Conservation (phyloP, 2,888 invertebrate species). For the Drepana falcataria region DNA sequence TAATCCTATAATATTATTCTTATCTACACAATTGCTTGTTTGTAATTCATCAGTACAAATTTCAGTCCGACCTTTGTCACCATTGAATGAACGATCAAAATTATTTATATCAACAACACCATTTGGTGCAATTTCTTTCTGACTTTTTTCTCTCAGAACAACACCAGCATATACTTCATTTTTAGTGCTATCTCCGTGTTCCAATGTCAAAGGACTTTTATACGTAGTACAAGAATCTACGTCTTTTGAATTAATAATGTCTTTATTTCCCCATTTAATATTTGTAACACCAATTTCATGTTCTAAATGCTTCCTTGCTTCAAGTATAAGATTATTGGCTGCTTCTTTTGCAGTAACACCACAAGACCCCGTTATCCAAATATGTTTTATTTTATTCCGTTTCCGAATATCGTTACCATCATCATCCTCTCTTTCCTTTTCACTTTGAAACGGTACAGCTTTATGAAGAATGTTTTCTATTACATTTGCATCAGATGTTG, state of each 20-base stretch:
- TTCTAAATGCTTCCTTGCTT: conserved; percentile 86
- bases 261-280: conserved; percentile 81
- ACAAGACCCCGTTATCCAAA: conserved; percentile 89
- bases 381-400: conserved; percentile 82
- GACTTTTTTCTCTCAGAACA: not conserved
- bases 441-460: conserved; percentile 91
- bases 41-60: not conserved
- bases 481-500: conserved; percentile 82
- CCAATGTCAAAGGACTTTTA: not conserved
- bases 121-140: not conserved
- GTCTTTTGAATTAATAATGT: conserved; percentile 8
- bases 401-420: conserved; percentile 81
- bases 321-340: conserved; percentile 85
- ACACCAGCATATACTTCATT: not conserved
- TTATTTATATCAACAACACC: not conserved
- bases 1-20: not conserved
- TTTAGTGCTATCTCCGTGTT: conserved; percentile 1
- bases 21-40: not conserved
- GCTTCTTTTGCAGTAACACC: conserved; percentile 91
- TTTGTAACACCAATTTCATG: conserved; percentile 85
- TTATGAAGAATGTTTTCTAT: conserved; percentile 88
- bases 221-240: conserved; percentile 4
- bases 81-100: not conserved
- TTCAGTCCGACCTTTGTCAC: not conserved
- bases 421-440: conserved; percentile 85